Base-by-base conservation (phyloP, 2,797 vertebrate species). In the Dendrocincla tyrannina region DNA sequence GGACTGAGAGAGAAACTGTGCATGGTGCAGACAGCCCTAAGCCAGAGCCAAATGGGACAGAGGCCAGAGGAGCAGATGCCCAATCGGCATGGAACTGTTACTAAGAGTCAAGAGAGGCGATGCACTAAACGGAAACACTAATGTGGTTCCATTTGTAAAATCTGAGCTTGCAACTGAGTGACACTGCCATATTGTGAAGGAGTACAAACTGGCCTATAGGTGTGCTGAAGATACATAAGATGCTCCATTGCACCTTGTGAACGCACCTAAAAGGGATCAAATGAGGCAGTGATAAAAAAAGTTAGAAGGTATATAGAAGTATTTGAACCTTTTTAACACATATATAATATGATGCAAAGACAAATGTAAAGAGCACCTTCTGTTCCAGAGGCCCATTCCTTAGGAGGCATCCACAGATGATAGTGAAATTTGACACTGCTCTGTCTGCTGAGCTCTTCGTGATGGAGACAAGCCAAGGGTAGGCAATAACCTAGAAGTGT, bases 231-330 rank as follows among this genome's bases (percentile, higher is more conserved):
- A 35, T 46, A 49, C 6, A 4, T 0, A 2, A 9, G n/a, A 20
- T 5, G 2, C 27, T 64, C 11, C n/a, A 5, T 0, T 22, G 20
- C 9, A 27, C 22, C 41, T 70, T 32, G 39, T 47, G 27, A 76
- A 56, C 13, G 47, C 3, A 33, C 32, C 25, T 20, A 4, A 13
- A 75, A 72, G 13, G 28, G 17, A 14, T 44, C 23, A 42, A 55
- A 33, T 4, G 27, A 32, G 25, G 39, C 55, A 86, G 20, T 4
- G 27, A n/a, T 4, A 41, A 33, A 42, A 66, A 68, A 24, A 42
- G 9, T 3, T 6, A 39, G 13, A 33, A 72, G 6, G 7, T 12
- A 32, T 9, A 3, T 1, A 0, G 10, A 25, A 52, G 13, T 14
- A 17, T 70, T 37, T 22, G 4, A 78, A 67, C 19, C 58, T 83